Evolutionary conservation across 2,113 vertebrate genomes (phyloP).

Genomic region (Heteronetta atricapilla): DNA sequence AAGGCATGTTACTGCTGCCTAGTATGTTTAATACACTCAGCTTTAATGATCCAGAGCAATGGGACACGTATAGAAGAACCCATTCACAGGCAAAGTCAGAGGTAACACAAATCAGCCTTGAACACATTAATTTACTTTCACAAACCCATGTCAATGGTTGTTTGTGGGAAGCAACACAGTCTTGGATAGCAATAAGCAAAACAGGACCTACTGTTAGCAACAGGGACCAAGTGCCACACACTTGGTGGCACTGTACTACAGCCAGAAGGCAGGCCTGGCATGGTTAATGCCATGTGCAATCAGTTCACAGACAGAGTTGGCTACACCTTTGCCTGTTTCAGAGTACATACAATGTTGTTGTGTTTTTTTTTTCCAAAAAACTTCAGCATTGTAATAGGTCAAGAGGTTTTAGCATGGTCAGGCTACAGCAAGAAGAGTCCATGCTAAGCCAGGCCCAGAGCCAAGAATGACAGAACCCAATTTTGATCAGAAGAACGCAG

Average conservation of each 20-base stretch:
- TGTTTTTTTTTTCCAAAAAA: not conserved
- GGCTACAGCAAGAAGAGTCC: not conserved
- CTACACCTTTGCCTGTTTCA: not conserved
- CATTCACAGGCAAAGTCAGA: not conserved
- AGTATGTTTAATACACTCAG: not conserved
- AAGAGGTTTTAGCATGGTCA: not conserved
- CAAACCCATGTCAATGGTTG: not conserved
- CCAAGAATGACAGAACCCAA: not conserved
- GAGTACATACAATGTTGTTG: not conserved
- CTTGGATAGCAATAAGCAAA: not conserved
- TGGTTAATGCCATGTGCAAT: not conserved
- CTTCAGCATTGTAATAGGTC: not conserved
- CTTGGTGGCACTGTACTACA: conserved; percentile 40
- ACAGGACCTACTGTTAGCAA: not conserved
- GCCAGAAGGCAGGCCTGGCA: not conserved
- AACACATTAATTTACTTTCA: rapidly evolving
- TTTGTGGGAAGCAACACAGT: not conserved
- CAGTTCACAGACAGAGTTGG: not conserved
- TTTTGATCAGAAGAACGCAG: not conserved
- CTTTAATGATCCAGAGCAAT: not conserved
- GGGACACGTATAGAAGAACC: not conserved
- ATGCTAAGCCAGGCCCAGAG: not conserved
- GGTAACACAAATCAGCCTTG: not conserved
- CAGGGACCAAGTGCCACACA: not conserved
- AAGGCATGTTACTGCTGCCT: not conserved